A percentile compares a stretch with the other conserved stretches of the same genome.
Evolutionary conservation across 1,140 invertebrate genomes (phyloP).

Genomic region (Drosophila ananassae): DNA sequence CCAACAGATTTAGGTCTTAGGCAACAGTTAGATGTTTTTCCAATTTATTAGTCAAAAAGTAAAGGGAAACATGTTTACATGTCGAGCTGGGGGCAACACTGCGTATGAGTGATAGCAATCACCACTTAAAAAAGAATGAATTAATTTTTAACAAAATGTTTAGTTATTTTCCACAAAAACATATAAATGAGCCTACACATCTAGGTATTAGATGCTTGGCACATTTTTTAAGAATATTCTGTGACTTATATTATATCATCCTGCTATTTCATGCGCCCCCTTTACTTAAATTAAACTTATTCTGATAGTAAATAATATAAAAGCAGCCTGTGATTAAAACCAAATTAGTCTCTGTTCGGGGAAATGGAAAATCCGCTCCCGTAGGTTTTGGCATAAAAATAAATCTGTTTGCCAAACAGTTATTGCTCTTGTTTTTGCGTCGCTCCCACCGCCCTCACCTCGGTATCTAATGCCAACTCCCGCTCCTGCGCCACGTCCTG

Average conservation of each 20-base stretch:
- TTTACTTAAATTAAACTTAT: too few relatives aligned
- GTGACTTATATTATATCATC: too few relatives aligned
- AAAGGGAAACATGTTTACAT: background rate
- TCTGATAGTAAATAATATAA: background rate
- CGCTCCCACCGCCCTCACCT: constrained; percentile 30
- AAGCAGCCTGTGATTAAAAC: background rate
- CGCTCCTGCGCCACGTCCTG: background rate
- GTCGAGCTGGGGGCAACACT: background rate
- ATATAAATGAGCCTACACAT: too few relatives aligned
- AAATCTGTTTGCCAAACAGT: constrained; percentile 82
- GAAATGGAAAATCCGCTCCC: constrained; percentile 36
- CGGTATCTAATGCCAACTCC: constrained; percentile 40
- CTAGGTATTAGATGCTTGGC: too few relatives aligned
- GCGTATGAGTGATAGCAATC: background rate
- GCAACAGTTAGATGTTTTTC: too few relatives aligned
- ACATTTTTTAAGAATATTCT: too few relatives aligned
- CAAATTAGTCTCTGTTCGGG: background rate
- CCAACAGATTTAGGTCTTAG: background rate
- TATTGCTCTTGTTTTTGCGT: constrained; percentile 74
- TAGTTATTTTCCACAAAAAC: too few relatives aligned
- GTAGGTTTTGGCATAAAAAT: constrained; percentile 52
- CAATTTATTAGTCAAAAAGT: too few relatives aligned
- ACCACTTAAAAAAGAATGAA: background rate
- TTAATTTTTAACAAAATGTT: too few relatives aligned
- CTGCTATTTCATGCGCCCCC: too few relatives aligned